Evolutionary conservation across 1,140 invertebrate genomes (phyloP).

Genomic region (Marisa cornuarietis): DNA sequence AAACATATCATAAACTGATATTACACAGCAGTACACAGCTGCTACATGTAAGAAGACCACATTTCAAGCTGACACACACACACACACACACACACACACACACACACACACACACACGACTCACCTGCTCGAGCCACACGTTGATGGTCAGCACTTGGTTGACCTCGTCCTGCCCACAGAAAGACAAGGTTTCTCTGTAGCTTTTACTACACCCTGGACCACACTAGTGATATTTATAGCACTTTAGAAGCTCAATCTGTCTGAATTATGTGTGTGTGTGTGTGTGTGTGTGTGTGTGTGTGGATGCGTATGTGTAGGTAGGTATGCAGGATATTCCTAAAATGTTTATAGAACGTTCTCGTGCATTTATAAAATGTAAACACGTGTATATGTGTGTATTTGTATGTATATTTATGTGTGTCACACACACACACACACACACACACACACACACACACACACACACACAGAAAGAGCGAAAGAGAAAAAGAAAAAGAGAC

Average conservation of each 20-base stretch:
- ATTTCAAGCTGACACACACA: not conserved
- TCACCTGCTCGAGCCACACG: slow-evolving; percentile 57
- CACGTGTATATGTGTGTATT: not conserved
- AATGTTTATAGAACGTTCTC: too few relatives aligned
- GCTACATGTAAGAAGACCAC: too few relatives aligned
- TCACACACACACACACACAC: not conserved
- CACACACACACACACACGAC: slow-evolving; percentile 7
- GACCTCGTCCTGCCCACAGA: slow-evolving; percentile 53
- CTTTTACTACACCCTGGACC: not conserved
- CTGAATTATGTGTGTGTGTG: too few relatives aligned
- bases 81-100: not conserved
- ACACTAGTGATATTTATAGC: too few relatives aligned
- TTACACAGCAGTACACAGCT: too few relatives aligned
- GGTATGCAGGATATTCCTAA: not conserved
- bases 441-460: not conserved
- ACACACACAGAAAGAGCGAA: too few relatives aligned
- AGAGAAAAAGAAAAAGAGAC: too few relatives aligned
- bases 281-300: too few relatives aligned
- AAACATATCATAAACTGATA: too few relatives aligned
- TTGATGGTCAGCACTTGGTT: slow-evolving; percentile 62
- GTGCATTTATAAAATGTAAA: not conserved
- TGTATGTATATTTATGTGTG: not conserved
- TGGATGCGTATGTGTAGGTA: not conserved
- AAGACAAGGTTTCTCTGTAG: not conserved
- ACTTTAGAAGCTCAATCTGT: too few relatives aligned